Percentiles rank a stretch among this genome's conserved stretches.
These are phyloP conservation scores for Cyanistes caeruleus DNA, from an alignment of 2,113 vertebrate species.

Conservation along the genomic window DNA sequence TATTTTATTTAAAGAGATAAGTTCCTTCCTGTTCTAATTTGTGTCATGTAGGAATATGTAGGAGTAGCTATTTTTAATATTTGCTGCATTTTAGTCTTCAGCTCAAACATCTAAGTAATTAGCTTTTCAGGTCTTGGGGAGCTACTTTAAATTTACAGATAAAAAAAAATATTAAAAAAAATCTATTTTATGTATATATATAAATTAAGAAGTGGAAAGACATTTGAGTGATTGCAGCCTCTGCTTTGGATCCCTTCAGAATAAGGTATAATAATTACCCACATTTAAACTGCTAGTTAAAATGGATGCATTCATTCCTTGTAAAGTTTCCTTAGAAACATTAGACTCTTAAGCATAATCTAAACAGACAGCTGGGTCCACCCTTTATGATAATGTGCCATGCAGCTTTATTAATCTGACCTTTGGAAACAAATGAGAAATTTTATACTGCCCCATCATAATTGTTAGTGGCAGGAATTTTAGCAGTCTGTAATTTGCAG, in stretches of 20 bases:
- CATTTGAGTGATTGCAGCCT: background rate
- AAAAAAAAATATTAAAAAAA: background rate
- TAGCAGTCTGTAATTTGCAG: slow-evolving; percentile 76
- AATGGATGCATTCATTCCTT: slow-evolving; percentile 37
- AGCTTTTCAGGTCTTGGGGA: background rate
- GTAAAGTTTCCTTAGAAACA: slow-evolving; percentile 51
- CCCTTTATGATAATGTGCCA: slow-evolving; percentile 84
- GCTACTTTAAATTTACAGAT: background rate
- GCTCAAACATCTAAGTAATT: background rate
- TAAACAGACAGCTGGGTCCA: slow-evolving; percentile 78
- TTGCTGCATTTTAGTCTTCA: background rate
- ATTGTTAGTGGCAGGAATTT: slow-evolving; percentile 81
- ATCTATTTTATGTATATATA: background rate
- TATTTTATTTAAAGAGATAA: background rate
- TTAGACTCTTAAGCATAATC: slow-evolving; percentile 70
- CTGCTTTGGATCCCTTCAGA: background rate
- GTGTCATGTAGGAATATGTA: background rate
- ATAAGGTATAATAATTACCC: slow-evolving; percentile 3
- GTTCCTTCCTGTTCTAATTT: background rate
- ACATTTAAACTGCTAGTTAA: slow-evolving; percentile 20
- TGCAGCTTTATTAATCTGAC: slow-evolving; percentile 84
- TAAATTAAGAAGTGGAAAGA: slow-evolving; percentile 17
- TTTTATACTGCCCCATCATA: slow-evolving; percentile 74
- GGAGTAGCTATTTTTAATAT: background rate
- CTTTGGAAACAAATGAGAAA: slow-evolving; percentile 79